Percentiles rank a stretch among this genome's conserved stretches.
Evolutionary conservation across 2,888 invertebrate genomes (phyloP).

Genomic region (Apamea anceps): DNA sequence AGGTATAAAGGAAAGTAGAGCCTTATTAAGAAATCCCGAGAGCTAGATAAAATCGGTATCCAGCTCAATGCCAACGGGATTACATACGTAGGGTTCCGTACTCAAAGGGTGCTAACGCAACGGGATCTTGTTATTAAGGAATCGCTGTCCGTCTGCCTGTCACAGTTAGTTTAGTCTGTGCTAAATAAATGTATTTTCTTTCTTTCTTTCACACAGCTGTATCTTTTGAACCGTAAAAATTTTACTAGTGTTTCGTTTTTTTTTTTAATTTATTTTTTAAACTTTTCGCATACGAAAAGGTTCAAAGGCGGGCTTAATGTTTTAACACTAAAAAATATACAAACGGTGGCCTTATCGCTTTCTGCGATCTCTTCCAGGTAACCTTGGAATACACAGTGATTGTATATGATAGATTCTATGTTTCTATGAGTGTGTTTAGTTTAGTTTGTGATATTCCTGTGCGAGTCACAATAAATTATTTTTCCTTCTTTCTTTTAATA

Average conservation of each 20-base stretch:
- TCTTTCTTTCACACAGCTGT: too few species aligned
- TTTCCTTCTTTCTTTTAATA: neutral
- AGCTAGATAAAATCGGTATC: constrained; percentile 42
- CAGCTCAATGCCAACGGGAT: constrained; percentile 30
- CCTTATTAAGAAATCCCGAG: constrained; percentile 32
- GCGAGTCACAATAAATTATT: too few species aligned
- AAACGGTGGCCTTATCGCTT: too few species aligned
- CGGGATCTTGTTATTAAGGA: neutral
- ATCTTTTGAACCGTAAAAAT: neutral
- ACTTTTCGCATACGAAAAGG: neutral
- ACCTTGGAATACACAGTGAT: too few species aligned
- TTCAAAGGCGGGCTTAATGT: neutral
- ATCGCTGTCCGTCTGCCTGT: neutral
- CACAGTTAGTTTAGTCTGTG: too few species aligned
- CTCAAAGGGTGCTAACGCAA: neutral
- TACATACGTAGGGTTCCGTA: constrained; percentile 11
- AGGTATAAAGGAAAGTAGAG: constrained; percentile 12
- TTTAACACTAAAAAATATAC: too few species aligned
- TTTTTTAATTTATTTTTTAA: too few species aligned
- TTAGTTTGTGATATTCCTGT: too few species aligned
- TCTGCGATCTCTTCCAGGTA: too few species aligned
- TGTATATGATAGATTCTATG: too few species aligned
- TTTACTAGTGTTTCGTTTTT: neutral
- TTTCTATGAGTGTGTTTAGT: neutral
- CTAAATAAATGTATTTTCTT: too few species aligned